phyloP scores from a whole-genome alignment of 1,140 invertebrate genomes.

The Lepidurus apus region DNA sequence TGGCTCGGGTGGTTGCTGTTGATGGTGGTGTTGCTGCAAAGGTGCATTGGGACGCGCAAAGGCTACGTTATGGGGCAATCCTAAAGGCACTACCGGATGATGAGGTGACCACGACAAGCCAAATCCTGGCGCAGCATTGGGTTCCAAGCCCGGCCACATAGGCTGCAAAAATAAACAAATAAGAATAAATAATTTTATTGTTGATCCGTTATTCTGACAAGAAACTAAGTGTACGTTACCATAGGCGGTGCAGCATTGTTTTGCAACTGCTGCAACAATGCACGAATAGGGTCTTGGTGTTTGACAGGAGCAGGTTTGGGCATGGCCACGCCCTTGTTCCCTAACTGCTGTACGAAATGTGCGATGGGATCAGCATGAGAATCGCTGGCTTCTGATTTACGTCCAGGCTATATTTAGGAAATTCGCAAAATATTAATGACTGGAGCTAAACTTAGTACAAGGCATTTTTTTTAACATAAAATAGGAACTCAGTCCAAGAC shows the following conservation, averaged over 20 bases:
- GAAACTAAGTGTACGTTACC: background rate
- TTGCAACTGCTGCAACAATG: conserved; percentile 30
- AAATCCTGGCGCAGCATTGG: background rate
- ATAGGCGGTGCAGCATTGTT: background rate
- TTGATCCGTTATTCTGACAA: no score
- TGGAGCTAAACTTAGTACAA: no score
- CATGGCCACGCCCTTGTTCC: conserved; percentile 45
- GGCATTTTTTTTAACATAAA: background rate
- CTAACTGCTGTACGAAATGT: conserved; percentile 41
- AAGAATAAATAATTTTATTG: no score
- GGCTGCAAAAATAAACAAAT: background rate
- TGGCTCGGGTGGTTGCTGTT: conserved; percentile 28
- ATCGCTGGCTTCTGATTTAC: background rate
- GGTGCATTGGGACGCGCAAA: background rate
- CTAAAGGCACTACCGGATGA: background rate
- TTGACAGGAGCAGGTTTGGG: conserved; percentile 35
- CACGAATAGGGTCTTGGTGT: conserved; percentile 30
- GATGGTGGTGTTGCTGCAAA: conserved; percentile 35
- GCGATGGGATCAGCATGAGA: background rate
- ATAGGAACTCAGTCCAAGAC: background rate
- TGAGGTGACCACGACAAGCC: background rate
- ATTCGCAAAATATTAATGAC: no score
- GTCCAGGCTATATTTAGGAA: background rate
- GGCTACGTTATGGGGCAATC: background rate
- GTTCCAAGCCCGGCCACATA: conserved; percentile 1